Base-by-base conservation (phyloP, 2,113 vertebrate species). In the Cepphus grylle region DNA sequence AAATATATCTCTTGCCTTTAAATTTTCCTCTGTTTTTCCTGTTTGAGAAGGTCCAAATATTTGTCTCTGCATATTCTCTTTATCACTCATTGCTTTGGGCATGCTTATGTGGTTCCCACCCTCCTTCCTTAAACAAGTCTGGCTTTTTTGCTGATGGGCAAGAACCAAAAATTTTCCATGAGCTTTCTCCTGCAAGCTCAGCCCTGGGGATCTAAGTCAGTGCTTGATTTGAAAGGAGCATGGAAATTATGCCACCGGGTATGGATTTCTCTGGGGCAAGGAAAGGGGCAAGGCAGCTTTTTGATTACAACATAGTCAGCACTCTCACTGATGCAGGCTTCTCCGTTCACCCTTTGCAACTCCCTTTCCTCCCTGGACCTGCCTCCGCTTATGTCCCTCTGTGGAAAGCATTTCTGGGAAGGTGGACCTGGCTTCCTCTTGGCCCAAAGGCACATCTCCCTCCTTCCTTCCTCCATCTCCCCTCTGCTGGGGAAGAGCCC, bases 191-290 rank as follows among this genome's bases (percentile, higher is more conserved):
- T 79, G 69, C 59, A 80, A 29, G 32, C 43, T 79, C 43, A 65
- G 1, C 34, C 49, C 21, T 18, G 52, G 19, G 36, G 38, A 49
- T 59, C 52, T 49, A 47, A 72, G 47, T 23, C n/a, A 29, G 56
- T 76, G 61, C 52, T 63, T 69, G 77, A 52, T n/a, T 55, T 88
- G 62, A 21, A 70, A 61, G 45, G n/a, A 91, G 29, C 1, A 1
- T 22, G 50, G 69, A 45, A 71, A 52, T 91, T 12, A 12, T 1
- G 0, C 11, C 27, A 6, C 1, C 1, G 34, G 26, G 29, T 8
- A 10, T 5, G 19, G 69, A 23, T 32, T 26, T 55, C 55, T 40
- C 32, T 17, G 52, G n/a, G 34, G 15, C n/a, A 81, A 55, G 65
- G 49, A 7, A 15, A 47, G 58, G 43, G 67, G 21, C 36, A 88